Evolutionary conservation across 2,888 invertebrate species (phyloP).

Genomic region (Ophion slaviceki): DNA sequence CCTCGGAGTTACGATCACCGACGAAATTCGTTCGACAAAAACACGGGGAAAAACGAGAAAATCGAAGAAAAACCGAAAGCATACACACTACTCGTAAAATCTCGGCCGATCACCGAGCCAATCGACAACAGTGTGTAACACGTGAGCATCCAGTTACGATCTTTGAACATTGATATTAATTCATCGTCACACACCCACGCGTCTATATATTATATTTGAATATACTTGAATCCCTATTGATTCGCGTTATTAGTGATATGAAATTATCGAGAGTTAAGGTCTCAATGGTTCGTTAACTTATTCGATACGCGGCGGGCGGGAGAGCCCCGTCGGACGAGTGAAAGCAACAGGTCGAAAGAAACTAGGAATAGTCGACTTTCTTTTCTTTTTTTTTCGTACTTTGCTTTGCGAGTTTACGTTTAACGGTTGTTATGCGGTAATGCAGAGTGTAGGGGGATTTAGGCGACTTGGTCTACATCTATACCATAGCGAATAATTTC

Average conservation of each 20-base stretch:
- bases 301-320: slow-evolving; percentile 54
- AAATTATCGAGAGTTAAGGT: slow-evolving; percentile 66
- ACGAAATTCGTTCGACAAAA: slow-evolving; percentile 63
- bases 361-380: slow-evolving; percentile 45
- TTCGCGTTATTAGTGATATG: slow-evolving; percentile 70
- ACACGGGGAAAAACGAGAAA: slow-evolving; percentile 44
- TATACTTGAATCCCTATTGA: slow-evolving; percentile 74
- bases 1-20: slow-evolving; percentile 41
- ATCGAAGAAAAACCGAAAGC: slow-evolving; percentile 29
- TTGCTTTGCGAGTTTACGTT: slow-evolving; percentile 59
- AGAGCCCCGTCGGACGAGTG: not conserved
- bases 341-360: slow-evolving; percentile 27
- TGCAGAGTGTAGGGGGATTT: slow-evolving; percentile 30
- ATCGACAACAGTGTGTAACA: slow-evolving; percentile 66
- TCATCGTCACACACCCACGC: slow-evolving; percentile 6
- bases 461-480: slow-evolving; percentile 45
- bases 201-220: slow-evolving; percentile 55
- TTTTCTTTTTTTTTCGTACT: slow-evolving; percentile 55
- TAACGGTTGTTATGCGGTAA: slow-evolving; percentile 42
- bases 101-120: slow-evolving; percentile 25
- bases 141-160: slow-evolving; percentile 66
- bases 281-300: slow-evolving; percentile 71
- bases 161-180: slow-evolving; percentile 63
- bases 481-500: slow-evolving; percentile 49
- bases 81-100: slow-evolving; percentile 26